Evolutionary conservation across 2,113 vertebrate genomes (phyloP).

Genomic region (Takifugu flavidus): DNA sequence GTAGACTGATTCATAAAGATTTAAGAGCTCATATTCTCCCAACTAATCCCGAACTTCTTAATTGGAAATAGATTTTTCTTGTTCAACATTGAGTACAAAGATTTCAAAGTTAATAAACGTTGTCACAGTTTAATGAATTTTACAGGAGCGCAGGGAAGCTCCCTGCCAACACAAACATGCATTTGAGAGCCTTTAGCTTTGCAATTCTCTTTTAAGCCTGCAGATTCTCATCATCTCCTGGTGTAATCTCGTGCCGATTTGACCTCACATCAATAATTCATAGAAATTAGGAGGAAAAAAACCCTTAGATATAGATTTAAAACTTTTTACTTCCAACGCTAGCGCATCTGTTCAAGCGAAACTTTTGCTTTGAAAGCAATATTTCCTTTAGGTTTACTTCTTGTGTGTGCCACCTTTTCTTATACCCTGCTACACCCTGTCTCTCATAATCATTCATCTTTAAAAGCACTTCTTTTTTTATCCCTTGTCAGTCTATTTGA

Average conservation of each 20-base stretch:
- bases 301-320: conserved; percentile 30
- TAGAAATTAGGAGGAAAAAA: conserved; percentile 27
- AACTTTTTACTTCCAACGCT: conserved; percentile 44
- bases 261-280: conserved; percentile 67
- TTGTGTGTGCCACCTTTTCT: not conserved
- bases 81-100: not conserved
- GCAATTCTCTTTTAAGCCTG: conserved; percentile 53
- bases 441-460: not conserved
- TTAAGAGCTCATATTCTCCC: not conserved
- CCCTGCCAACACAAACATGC: conserved; percentile 13
- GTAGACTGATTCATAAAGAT: not conserved
- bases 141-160: conserved; percentile 2
- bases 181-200: conserved; percentile 12
- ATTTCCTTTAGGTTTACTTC: conserved; percentile 2
- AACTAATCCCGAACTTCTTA: not conserved
- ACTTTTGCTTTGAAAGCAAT: conserved; percentile 23
- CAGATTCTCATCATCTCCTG: conserved; percentile 37
- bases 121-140: conserved; percentile 4
- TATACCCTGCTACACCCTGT: not conserved
- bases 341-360: conserved; percentile 33
- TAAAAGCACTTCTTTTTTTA: not conserved
- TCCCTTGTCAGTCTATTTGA: no score
- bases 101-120: not conserved
- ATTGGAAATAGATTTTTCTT: not conserved
- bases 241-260: conserved; percentile 51